phyloP scores from a whole-genome alignment of 2,888 invertebrate species.

The Blastobasis lacticolella region DNA sequence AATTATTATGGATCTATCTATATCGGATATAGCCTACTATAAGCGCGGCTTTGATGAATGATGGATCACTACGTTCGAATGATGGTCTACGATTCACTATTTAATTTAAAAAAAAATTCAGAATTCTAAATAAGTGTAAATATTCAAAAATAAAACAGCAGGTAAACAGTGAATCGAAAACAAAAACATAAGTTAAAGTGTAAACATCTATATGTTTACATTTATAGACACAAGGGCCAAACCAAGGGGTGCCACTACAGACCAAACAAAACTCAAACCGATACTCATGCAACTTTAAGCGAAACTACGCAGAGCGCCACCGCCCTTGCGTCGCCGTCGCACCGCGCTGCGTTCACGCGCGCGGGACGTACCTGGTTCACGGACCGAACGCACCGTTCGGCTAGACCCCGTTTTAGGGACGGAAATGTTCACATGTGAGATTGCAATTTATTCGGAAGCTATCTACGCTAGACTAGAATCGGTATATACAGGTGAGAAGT shows the following conservation, averaged over 20 bases:
- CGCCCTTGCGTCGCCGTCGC: slow-evolving; percentile 41
- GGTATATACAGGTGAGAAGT: not conserved
- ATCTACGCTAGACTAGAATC: not conserved
- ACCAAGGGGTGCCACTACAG: slow-evolving; percentile 72
- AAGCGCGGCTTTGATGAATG: slow-evolving; percentile 28
- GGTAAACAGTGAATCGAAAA: slow-evolving; percentile 26
- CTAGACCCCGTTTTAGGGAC: not conserved
- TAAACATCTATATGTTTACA: too few relatives aligned
- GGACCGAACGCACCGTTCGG: not conserved
- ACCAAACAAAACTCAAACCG: slow-evolving; percentile 44
- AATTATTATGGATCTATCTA: slow-evolving; percentile 30
- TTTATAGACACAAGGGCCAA: too few relatives aligned
- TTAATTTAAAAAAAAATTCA: slow-evolving; percentile 15
- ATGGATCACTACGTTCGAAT: slow-evolving; percentile 22
- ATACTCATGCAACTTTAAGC: slow-evolving; percentile 65
- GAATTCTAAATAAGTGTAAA: slow-evolving; percentile 20
- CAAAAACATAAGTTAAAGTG: slow-evolving; percentile 17
- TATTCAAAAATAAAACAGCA: slow-evolving; percentile 14
- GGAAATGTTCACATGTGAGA: slow-evolving; percentile 2
- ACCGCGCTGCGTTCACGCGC: slow-evolving; percentile 9
- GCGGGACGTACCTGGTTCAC: not conserved
- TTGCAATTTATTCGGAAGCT: not conserved
- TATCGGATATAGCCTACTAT: slow-evolving; percentile 21
- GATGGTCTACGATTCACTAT: not conserved
- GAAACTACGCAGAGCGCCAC: slow-evolving; percentile 45